Conservation (phyloP, 1,140 invertebrate genomes). For the Lysiphlebus fabarum region DNA sequence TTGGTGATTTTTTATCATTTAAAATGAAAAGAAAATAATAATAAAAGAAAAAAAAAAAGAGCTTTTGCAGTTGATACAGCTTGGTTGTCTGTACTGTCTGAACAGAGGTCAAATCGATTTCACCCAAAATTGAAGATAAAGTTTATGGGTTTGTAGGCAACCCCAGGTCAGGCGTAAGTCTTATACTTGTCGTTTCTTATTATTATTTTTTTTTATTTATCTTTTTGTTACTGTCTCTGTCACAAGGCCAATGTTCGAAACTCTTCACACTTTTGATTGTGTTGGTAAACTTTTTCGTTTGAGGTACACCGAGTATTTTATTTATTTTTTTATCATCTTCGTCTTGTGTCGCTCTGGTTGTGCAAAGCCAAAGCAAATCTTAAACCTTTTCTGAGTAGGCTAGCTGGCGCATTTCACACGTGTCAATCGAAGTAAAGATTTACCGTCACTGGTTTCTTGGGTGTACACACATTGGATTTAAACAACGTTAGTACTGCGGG, state of each 20-base stretch:
- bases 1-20: too few species aligned
- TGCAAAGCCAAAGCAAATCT: slow-evolving; percentile 24
- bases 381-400: slow-evolving; percentile 23
- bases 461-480: slow-evolving; percentile 5
- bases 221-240: too few species aligned
- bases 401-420: slow-evolving; percentile 34
- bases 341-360: slow-evolving; percentile 1
- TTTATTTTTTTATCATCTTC: slow-evolving; percentile 1
- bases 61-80: not conserved
- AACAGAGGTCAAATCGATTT: slow-evolving; percentile 44
- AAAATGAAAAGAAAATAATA: not conserved
- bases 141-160: slow-evolving; percentile 34
- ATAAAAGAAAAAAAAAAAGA: not conserved
- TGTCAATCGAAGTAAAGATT: slow-evolving; percentile 34
- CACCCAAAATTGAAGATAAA: slow-evolving; percentile 42
- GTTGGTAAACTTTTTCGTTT: not conserved
- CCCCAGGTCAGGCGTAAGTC: slow-evolving; percentile 25
- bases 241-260: too few species aligned
- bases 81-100: slow-evolving; percentile 12
- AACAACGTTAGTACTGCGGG: slow-evolving; percentile 4
- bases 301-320: too few species aligned
- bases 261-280: slow-evolving; percentile 10
- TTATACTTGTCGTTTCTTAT: slow-evolving; percentile 3
- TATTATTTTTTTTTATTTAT: not conserved
- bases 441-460: slow-evolving; percentile 29